Base-by-base conservation (phyloP, 2,113 vertebrate genomes). In the Bagarius yarrelli region DNA sequence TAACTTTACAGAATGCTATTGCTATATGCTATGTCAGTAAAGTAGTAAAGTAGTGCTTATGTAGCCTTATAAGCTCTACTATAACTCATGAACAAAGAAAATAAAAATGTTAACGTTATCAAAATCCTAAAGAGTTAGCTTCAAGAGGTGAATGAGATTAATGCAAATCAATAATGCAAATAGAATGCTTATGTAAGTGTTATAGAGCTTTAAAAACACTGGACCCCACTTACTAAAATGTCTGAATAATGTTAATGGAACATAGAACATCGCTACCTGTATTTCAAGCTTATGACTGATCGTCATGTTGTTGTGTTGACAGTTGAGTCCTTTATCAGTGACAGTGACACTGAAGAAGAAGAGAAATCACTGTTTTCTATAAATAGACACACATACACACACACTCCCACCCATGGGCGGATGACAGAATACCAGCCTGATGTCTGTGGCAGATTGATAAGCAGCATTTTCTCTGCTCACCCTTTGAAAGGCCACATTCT, bases 401-500 rank as follows among this genome's bases (percentile, higher is more conserved):
- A 27, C 77, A 81, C 40, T 53, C 32, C 76, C 56, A 72, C 40
- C 44, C 71, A 78, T 19, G 14, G 47, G 40, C 56, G 8, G 67
- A 78, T 76, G 53, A 76, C 40, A 44, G 57, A 78, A 76, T 64
- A 61, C 52, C 80, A 76, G 44, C 15, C 64, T 13, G 32, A 30
- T 85, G 81, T 78, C 61, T 86, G 70, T 60, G 80, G 73, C 73
- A 47, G 53, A 83, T 83, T 63, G 56, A 67, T 75, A 84, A 84
- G 73, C 84, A 40, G 79, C 71, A 61, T 64, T 59, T 70, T 85
- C 79, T 88, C 36, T 76, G 64, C 34, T 36, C 2, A 81, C 59
- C 81, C 79, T 83, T 81, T 87, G 83, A 84, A 87, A 50, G 53
- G 74, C 84, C 78, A 87, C 81, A 84, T 81, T 87, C 75, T 66